Evolutionary conservation across 2,113 vertebrate genomes (phyloP), one percentile per base, ranked within the genome.

Genomic region (Rhinogobius similis): DNA sequence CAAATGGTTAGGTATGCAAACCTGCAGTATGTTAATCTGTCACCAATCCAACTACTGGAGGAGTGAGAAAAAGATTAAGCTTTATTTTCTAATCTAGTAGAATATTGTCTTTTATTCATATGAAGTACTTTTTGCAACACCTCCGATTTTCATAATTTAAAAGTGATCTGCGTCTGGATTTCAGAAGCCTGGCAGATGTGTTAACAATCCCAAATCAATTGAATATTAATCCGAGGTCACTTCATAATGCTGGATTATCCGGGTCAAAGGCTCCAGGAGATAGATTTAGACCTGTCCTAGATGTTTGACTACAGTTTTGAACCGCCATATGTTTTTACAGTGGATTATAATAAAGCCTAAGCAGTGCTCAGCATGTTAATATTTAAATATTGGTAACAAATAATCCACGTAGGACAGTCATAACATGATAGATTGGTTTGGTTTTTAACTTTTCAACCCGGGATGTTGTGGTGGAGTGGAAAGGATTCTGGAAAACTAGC

Each of bases 1-100:
- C 86, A 91, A 91, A 91, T 91, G 89, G 83, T 85, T 88, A 86
- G 79, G 83, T 92, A 89, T 86, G 86, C 86, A 86, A 92, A 92
- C 89, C 87, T 88, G 68, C 74, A 74, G 87, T 56, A 83, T 88
- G 88, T 92, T 92, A 91, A 91, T 92, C 91, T 90, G 91, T 94
- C 91, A 92, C 90, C 70, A 84, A 82, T 91, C 78, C 84, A 87
- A 85, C 82, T 89, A 89, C 87, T 89, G 86, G 75, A 85, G 83
- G 83, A 84, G 87, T 83, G 81, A 86, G 88, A 90, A 89, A 87
- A 89, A 90, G 92, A 93, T 93, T 93, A 94, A 86, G 78, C 23
- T 55, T 73, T 84, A 85, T 91, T 93, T 90, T 91, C 77, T 88
- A 90, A 89, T 86, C 90, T 92, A 89, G 91, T 92, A 91, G 92